These are phyloP conservation scores for Anorthoa munda DNA, from an alignment of 2,888 invertebrate genomes.

Conservation along the genomic window DNA sequence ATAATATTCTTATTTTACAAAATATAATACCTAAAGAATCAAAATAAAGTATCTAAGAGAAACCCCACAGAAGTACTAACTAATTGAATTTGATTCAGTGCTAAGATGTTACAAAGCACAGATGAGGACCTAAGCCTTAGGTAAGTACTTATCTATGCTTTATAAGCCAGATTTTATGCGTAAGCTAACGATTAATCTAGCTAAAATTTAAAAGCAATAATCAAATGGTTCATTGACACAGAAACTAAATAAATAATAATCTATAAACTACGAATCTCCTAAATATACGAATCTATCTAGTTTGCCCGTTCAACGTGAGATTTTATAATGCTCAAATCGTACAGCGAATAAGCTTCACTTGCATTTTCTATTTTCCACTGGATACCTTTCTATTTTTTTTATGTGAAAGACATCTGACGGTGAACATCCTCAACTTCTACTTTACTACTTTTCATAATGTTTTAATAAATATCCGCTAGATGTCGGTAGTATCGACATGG, in stretches of 20 bases:
- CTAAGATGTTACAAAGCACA: no score
- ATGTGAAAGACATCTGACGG: constrained; percentile 29
- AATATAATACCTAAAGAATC: no score
- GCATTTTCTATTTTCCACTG: background rate
- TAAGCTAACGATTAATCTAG: no score
- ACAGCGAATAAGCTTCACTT: background rate
- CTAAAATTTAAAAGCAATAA: background rate
- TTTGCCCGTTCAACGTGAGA: background rate
- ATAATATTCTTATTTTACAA: background rate
- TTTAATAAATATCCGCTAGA: constrained; percentile 12
- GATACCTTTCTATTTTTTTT: background rate
- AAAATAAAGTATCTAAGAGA: no score
- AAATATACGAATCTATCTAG: background rate
- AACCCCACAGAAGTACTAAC: no score
- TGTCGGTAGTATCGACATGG: constrained; percentile 13
- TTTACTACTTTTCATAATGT: background rate
- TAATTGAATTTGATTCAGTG: no score
- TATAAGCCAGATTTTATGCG: no score
- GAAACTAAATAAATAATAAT: no score
- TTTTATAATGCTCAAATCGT: background rate
- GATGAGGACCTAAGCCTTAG: no score
- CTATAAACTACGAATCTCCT: no score
- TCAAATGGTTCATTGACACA: background rate
- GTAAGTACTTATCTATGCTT: no score
- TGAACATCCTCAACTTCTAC: background rate